Conservation (phyloP, 1,140 invertebrate species). For the Drosophila saltans region DNA sequence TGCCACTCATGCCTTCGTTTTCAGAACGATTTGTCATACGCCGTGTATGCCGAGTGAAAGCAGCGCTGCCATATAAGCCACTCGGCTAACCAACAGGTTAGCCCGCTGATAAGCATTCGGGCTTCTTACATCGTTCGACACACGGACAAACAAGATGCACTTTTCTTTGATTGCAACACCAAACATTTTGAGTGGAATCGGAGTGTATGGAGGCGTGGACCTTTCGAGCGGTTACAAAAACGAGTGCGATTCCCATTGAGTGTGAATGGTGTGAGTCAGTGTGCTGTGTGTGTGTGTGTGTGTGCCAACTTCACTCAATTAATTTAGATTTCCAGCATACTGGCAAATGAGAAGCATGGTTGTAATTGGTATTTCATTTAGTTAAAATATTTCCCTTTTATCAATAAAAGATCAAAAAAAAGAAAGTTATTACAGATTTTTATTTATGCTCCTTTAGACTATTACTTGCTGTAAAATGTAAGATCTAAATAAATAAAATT, state of each 20-base stretch:
- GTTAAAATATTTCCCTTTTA: no score
- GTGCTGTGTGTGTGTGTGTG: no score
- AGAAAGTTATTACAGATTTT: no score
- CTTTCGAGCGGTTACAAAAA: not conserved
- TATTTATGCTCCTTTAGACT: no score
- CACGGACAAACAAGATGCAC: constrained; percentile 10
- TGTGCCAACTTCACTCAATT: not conserved
- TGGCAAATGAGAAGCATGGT: no score
- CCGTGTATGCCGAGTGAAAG: constrained; percentile 21
- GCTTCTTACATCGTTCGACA: constrained; percentile 23
- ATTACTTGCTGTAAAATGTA: no score
- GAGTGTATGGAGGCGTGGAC: not conserved
- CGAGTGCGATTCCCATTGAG: constrained; percentile 23
- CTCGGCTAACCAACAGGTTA: constrained; percentile 70
- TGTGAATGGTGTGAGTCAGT: constrained; percentile 11
- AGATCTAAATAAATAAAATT: no score
- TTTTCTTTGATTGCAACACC: constrained; percentile 29
- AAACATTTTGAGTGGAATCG: constrained; percentile 19
- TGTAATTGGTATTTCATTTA: no score
- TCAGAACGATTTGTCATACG: constrained; percentile 34
- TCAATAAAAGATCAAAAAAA: no score
- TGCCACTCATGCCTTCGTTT: constrained; percentile 23
- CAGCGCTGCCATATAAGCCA: constrained; percentile 15
- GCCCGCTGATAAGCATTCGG: constrained; percentile 67
- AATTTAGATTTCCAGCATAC: not conserved